Conservation (phyloP, 37 sponge, comb jelly and placozoan genomes). For the Eunapius fragilis region DNA sequence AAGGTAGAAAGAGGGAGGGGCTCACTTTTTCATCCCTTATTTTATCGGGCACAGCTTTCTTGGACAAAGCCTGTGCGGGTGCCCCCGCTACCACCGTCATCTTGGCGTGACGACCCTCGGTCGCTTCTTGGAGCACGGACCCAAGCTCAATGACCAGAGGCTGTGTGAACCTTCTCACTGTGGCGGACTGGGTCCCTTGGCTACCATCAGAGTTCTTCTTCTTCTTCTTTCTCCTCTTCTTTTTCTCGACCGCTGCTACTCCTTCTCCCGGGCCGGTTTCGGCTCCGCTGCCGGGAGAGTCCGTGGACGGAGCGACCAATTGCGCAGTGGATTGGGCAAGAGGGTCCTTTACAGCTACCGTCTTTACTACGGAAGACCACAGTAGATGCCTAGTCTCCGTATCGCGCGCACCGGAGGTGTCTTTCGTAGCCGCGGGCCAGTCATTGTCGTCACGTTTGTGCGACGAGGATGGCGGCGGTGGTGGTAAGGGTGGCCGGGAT, state of each 20-base stretch:
- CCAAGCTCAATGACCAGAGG: slow-evolving; percentile 11
- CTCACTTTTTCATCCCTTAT: not conserved
- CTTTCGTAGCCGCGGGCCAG: not conserved
- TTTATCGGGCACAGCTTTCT: not conserved
- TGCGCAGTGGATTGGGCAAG: not conserved
- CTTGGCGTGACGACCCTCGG: not conserved
- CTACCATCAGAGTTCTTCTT: slow-evolving; percentile 5
- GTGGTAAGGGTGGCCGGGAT: not conserved
- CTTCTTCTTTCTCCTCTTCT: slow-evolving; percentile 13
- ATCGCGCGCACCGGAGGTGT: not conserved
- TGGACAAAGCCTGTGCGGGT: not conserved
- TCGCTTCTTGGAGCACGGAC: slow-evolving; percentile 8
- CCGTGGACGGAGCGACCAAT: not conserved
- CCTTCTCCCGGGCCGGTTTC: not conserved
- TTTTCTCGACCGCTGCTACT: not conserved
- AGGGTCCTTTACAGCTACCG: not conserved
- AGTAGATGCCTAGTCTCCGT: not conserved
- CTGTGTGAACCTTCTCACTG: not conserved
- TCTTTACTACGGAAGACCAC: not conserved
- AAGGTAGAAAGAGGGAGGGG: not conserved
- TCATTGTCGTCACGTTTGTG: not conserved
- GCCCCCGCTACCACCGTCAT: not conserved
- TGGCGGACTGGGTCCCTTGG: not conserved
- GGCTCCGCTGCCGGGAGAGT: not conserved
- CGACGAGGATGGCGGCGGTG: not conserved